phyloP scores from a whole-genome alignment of 2,888 invertebrate species.

The Caenorhabditis virilis region DNA sequence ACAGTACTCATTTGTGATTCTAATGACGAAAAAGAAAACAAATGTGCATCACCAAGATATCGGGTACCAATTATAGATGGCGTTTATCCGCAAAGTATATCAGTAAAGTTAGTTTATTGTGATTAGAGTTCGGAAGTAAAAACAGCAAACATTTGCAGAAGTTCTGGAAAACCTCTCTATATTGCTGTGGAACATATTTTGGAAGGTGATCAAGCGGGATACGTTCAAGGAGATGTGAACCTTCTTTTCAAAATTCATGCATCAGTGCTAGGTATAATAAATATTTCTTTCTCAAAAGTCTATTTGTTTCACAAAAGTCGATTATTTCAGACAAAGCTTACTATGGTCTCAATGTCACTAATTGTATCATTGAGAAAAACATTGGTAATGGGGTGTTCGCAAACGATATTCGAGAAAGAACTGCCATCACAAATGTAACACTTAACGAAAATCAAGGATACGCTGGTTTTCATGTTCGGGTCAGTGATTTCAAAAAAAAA shows the following conservation, averaged over 20 bases:
- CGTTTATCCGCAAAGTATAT: slow-evolving; percentile 62
- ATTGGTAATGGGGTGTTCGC: slow-evolving; percentile 90
- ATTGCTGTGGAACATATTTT: slow-evolving; percentile 54
- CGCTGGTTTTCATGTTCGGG: slow-evolving; percentile 52
- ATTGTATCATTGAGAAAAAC: slow-evolving; percentile 85
- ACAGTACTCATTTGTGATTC: slow-evolving; percentile 42
- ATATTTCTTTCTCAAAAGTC: slow-evolving; percentile 4
- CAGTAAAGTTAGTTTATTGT: slow-evolving; percentile 43
- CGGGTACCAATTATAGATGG: slow-evolving; percentile 60
- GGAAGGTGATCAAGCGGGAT: slow-evolving; percentile 45
- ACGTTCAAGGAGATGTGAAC: slow-evolving; percentile 59
- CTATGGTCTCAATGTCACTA: slow-evolving; percentile 85
- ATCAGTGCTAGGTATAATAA: slow-evolving; percentile 58
- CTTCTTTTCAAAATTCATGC: slow-evolving; percentile 65
- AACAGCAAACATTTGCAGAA: slow-evolving; percentile 25
- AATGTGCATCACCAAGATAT: slow-evolving; percentile 25
- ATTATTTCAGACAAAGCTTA: slow-evolving; percentile 61
- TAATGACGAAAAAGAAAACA: slow-evolving; percentile 28
- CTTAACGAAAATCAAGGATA: slow-evolving; percentile 63
- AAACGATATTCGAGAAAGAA: slow-evolving; percentile 79
- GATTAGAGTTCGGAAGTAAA: background rate
- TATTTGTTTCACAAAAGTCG: background rate
- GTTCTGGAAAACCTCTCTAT: slow-evolving; percentile 55
- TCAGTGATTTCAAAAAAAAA: no score
- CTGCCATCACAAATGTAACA: slow-evolving; percentile 65